Base-by-base conservation (phyloP, 2,113 vertebrate genomes). In the Varanus salvator region DNA sequence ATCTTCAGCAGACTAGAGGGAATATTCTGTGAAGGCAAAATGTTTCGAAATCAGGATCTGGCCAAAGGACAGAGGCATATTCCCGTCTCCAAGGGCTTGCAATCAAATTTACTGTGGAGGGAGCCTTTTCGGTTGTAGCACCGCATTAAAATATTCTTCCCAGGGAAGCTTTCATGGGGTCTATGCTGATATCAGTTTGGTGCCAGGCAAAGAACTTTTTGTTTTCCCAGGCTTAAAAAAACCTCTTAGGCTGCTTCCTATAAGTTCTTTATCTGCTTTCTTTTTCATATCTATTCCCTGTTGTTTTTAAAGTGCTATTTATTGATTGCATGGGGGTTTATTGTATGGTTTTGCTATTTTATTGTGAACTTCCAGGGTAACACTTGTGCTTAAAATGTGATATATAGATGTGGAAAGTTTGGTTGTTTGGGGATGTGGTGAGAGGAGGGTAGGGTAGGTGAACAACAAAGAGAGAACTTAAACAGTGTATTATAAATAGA, bases 401-500 rank as follows among this genome's bases (percentile, higher is more conserved):
- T 75, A 86, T 50, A 72, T 71, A 31, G 84, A 87, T 15, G 17
- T 2, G 6, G 69, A 82, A 44, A 50, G 50, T 17, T 38, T 57
- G 38, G 66, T 27, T 54, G 54, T 7, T 64, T 64, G 60, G 60
- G 60, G 17, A 0, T 3, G 38, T 27, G 66, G 6, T 0, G 38
- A 8, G 8, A 8, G 44, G 31, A 29, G 17, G 21, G 52, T 15
- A 7, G 34, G 3, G 71, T 14, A 11, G 44, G 57, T n/a, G 12
- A 64, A 50, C 27, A 75, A 89, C 12, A 34, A 72, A 89, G 31
- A 44, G 19, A 80, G 8, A 52, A 80, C 68, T 50, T 78, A 78
- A 80, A n/a, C 38, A 5, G 38, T 44, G 82, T 4, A 69, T 85
- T 89, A 89, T 85, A 89, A 89, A 89, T 85, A 89, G 82, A 77